phyloP scores from a whole-genome alignment of 92 coral and sea anemone species.

The Zoanthus solanderi region DNA sequence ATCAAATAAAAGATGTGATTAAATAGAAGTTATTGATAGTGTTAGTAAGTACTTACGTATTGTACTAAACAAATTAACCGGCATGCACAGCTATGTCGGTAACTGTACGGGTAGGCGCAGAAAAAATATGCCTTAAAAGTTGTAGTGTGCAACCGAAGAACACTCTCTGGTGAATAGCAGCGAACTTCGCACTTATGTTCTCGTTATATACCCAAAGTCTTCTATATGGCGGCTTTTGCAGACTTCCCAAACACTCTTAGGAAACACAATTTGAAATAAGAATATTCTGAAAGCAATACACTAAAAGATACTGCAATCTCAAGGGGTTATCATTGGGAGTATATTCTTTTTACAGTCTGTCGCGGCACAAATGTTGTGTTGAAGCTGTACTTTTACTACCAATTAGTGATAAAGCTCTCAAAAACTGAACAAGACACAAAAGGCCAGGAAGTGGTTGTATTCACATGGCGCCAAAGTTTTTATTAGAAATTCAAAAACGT shows the following conservation, averaged over 20 bases:
- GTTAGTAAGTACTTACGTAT: background rate
- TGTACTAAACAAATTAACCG: background rate
- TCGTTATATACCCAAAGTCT: slow-evolving; percentile 7
- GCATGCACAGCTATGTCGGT: background rate
- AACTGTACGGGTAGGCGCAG: background rate
- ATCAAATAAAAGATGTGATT: background rate
- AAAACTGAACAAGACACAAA: slow-evolving; percentile 2
- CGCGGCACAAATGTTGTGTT: background rate
- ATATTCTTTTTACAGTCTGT: background rate
- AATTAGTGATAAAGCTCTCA: slow-evolving; percentile 20
- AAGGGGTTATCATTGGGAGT: background rate
- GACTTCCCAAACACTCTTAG: slow-evolving; percentile 36
- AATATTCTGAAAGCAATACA: slow-evolving; percentile 12
- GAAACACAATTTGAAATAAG: slow-evolving; percentile 8
- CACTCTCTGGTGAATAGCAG: background rate
- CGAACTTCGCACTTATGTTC: background rate
- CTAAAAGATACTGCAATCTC: background rate
- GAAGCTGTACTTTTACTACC: background rate
- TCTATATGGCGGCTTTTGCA: background rate
- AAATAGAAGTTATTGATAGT: no score
- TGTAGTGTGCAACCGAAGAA: background rate
- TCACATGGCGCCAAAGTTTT: background rate
- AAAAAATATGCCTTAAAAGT: background rate
- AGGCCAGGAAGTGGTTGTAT: slow-evolving; percentile 19
- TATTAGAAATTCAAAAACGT: background rate